phyloP scores from a whole-genome alignment of 2,888 invertebrate species.

The Orthonychiurus folsomi region DNA sequence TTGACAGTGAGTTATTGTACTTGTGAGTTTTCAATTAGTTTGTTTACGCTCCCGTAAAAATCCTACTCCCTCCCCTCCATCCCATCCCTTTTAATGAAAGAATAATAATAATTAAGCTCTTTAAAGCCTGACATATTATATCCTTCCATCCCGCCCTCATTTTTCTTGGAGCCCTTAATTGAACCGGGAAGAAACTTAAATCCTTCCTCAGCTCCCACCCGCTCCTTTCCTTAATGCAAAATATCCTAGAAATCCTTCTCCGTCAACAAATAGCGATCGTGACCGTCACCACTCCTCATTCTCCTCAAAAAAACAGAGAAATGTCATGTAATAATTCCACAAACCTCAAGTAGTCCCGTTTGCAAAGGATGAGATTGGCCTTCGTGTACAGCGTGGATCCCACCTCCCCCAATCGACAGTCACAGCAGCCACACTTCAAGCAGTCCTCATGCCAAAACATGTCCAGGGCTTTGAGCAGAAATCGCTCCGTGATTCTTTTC shows the following conservation, averaged over 20 bases:
- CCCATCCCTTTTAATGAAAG: conserved; percentile 40
- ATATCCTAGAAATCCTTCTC: no score
- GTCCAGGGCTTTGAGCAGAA: conserved; percentile 65
- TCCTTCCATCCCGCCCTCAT: conserved; percentile 27
- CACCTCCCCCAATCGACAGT: conserved; percentile 91
- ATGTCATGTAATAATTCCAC: no score
- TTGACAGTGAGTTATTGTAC: conserved; percentile 40
- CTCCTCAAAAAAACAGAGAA: no score
- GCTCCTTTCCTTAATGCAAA: background rate
- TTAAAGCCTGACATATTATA: conserved; percentile 36
- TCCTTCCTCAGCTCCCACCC: conserved; percentile 20
- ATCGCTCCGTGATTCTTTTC: conserved; percentile 78
- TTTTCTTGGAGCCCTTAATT: conserved; percentile 34
- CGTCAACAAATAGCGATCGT: no score
- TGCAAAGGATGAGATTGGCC: conserved; percentile 89
- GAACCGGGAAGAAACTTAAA: conserved; percentile 30
- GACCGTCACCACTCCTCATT: no score
- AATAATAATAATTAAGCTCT: conserved; percentile 41
- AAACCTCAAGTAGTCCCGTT: conserved; percentile 74
- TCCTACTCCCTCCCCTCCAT: conserved; percentile 33
- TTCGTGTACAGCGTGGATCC: conserved; percentile 91
- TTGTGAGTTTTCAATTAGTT: conserved; percentile 41
- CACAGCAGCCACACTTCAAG: conserved; percentile 93
- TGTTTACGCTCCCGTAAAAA: conserved; percentile 40
- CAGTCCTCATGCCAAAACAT: conserved; percentile 97